Conservation (phyloP, 1,140 invertebrate species). For the Metaphire vulgaris region DNA sequence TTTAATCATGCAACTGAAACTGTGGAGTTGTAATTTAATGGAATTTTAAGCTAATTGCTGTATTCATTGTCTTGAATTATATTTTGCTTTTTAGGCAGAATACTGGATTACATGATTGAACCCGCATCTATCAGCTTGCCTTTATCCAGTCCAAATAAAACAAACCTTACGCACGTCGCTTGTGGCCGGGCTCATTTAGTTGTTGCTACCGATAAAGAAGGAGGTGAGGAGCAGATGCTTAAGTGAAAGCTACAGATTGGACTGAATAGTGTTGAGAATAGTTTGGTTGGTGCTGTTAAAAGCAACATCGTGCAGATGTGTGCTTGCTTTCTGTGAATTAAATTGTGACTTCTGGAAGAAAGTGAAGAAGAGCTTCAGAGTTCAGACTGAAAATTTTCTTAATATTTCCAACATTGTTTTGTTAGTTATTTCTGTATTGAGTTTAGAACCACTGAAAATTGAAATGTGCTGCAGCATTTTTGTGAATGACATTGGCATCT, state of each 20-base stretch:
- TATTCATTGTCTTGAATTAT: too few species aligned
- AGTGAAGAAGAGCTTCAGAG: too few species aligned
- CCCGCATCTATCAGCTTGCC: constrained; percentile 72
- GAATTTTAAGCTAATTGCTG: constrained; percentile 10
- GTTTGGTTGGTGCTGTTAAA: too few species aligned
- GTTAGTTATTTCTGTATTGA: too few species aligned
- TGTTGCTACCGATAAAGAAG: constrained; percentile 69
- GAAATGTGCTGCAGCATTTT: too few species aligned
- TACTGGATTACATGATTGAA: constrained; percentile 65
- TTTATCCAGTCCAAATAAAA: constrained; percentile 53
- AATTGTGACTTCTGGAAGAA: not conserved
- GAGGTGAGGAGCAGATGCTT: constrained; percentile 42
- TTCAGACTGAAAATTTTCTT: too few species aligned
- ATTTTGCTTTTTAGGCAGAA: constrained; percentile 55
- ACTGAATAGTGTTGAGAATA: too few species aligned
- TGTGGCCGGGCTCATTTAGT: constrained; percentile 82
- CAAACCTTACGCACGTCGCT: constrained; percentile 57
- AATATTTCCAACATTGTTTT: too few species aligned
- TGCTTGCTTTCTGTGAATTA: not conserved
- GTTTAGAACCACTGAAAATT: too few species aligned
- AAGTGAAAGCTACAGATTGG: too few species aligned
- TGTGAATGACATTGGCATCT: too few species aligned
- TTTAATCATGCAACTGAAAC: constrained; percentile 5
- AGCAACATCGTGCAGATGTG: not conserved
- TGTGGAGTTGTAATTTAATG: not conserved